Evolutionary conservation across 2,113 vertebrate genomes (phyloP), one percentile per base, ranked within the genome.

Genomic region (Passer montanus): DNA sequence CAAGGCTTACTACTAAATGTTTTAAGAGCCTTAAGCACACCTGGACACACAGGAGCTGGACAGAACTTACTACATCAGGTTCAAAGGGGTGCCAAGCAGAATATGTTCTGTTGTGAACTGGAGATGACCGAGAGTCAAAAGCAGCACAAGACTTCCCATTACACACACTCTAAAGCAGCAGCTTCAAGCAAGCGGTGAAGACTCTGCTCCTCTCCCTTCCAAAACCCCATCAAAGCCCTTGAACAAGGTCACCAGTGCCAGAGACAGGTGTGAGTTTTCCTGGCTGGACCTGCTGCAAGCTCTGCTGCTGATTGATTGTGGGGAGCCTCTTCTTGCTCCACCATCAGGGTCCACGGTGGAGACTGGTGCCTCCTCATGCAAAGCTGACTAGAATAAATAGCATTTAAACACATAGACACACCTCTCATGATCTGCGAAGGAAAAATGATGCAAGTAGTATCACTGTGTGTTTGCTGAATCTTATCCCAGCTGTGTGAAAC

Each of bases 251-350:
- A 15, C 10, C 60, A 49, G 26, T 43, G 21, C 58, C 80, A 68
- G 37, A 74, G n/a, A 23, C 3, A 15, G 50, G 26, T 17, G 18
- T 6, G 68, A 91, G 30, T 19, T 80, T 24, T 72, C 21, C 35
- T 77, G 0, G 0, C 6, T 67, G 59, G 15, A 39, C 8, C 33
- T 24, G 22, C 9, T 55, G 21, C 11, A 15, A 70, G 13, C 7
- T 76, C 31, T 58, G 27, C 53, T 63, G 49, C 22, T 82, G 41
- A 27, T 52, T 0, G 0, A 31, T 47, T 30, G 15, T 31, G 15
- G 12, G 43, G 33, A 66, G 30, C 0, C 1, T 26, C 33, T 35
- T 72, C 44, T 14, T 58, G 44, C 52, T 84, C 58, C 15, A 19
- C 10, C 10, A 17, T 30, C 43, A 52, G 19, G 20, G 16, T 46